Evolutionary conservation across 1,140 invertebrate species (phyloP), one percentile per base, ranked within the genome.

Genomic region (Ridgeia piscesae): DNA sequence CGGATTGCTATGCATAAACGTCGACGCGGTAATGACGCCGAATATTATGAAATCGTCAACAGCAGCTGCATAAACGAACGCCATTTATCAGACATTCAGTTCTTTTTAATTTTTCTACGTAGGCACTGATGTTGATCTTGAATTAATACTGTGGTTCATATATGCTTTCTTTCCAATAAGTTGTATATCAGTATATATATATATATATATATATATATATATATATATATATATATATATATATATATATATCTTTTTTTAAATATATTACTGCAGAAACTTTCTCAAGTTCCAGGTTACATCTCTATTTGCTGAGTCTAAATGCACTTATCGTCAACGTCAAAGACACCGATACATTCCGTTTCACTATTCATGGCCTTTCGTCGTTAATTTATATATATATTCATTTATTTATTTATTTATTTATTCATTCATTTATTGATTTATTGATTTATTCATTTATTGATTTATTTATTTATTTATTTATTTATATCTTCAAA

Each of bases 321-420:
- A n/a, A n/a, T n/a, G n/a, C n/a, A n/a, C n/a, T n/a, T n/a, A n/a
- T n/a, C n/a, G n/a, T n/a, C n/a, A n/a, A n/a, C n/a, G n/a, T n/a
- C n/a, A n/a, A n/a, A n/a, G 58, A 2, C 17, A 77, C 11, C 4
- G 58, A 77, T 4, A 21, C 58, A 77, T 31, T 21, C 58, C 11
- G 17, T 4, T 42, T 6, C 42, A 42, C 4, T 42, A 11, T 77
- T 4, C 58, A 77, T 77, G 58, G 58, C 17, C 58, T 77, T 77
- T 77, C 27, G 27, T 77, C 17, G 58, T 77, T n/a, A n/a, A n/a
- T n/a, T n/a, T n/a, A n/a, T n/a, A n/a, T n/a, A n/a, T n/a, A n/a
- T n/a, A n/a, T n/a, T n/a, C n/a, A n/a, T n/a, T 77, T 77, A 77
- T 77, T 77, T 77, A 77, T 77, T 27, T 77, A 77, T 77, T 77